Percentiles rank a stretch among this genome's conserved stretches.
phyloP scores from a whole-genome alignment of 2,888 invertebrate species.

The Diloba caeruleocephala region DNA sequence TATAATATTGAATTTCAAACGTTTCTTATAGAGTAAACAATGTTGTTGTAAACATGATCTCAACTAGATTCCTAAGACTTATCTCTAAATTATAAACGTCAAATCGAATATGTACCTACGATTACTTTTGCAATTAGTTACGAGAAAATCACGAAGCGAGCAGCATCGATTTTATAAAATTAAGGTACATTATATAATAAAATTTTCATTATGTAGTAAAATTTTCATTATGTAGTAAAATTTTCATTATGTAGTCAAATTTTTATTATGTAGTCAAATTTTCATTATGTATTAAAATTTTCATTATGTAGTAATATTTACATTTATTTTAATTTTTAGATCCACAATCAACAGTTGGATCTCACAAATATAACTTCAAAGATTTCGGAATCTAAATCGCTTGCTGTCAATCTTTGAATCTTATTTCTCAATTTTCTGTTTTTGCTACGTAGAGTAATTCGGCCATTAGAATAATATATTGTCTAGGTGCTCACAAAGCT shows the following conservation, averaged over 20 bases:
- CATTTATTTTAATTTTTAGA: not conserved
- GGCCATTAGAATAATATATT: slow-evolving; percentile 28
- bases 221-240: not conserved
- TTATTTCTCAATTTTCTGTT: slow-evolving; percentile 14
- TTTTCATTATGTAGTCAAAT: not conserved
- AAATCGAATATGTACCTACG: slow-evolving; percentile 5
- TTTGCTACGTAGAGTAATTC: slow-evolving; percentile 21
- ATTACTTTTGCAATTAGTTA: slow-evolving; percentile 23
- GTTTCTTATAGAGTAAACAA: not conserved
- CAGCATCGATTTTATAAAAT: slow-evolving; percentile 34
- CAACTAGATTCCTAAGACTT: not conserved
- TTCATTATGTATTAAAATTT: slow-evolving; percentile 1
- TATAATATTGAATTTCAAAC: too few relatives aligned
- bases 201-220: slow-evolving; percentile 2
- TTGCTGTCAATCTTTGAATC: slow-evolving; percentile 20
- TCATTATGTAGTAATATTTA: not conserved
- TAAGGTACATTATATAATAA: slow-evolving; percentile 9
- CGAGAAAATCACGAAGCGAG: slow-evolving; percentile 37
- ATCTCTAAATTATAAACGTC: slow-evolving; percentile 11
- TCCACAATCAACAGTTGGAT: not conserved
- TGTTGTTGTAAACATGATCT: not conserved
- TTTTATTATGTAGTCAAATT: not conserved
- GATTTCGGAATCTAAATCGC: not conserved
- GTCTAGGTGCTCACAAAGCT: slow-evolving; percentile 9
- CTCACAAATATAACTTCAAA: not conserved